Percentiles rank a stretch among this genome's conserved stretches.
Evolutionary conservation across 2,113 vertebrate species (phyloP).

Genomic region (Balaenoptera acutorostrata): DNA sequence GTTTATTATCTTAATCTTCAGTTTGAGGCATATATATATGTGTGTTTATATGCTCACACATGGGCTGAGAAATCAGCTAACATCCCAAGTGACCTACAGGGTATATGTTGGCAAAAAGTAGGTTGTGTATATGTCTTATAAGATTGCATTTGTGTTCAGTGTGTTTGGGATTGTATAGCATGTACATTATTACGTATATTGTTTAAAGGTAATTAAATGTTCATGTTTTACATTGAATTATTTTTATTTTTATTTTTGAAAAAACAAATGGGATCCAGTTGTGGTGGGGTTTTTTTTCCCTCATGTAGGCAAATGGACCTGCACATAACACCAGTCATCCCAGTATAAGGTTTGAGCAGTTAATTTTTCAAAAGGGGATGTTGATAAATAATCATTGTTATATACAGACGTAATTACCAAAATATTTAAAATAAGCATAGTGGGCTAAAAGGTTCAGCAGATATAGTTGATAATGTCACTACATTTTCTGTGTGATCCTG

Average conservation of each 20-base stretch:
- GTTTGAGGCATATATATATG: not conserved
- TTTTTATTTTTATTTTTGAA: slow-evolving; percentile 28
- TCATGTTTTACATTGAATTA: slow-evolving; percentile 63
- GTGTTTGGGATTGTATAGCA: slow-evolving; percentile 55
- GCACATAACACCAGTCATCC: not conserved
- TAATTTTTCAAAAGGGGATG: not conserved
- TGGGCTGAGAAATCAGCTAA: slow-evolving; percentile 24
- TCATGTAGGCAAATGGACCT: not conserved
- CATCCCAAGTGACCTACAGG: slow-evolving; percentile 18
- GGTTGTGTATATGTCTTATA: slow-evolving; percentile 62
- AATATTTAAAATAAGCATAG: not conserved
- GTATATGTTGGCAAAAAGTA: slow-evolving; percentile 34
- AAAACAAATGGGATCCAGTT: not conserved
- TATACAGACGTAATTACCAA: not conserved
- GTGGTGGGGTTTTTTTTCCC: not conserved
- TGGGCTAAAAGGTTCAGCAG: not conserved
- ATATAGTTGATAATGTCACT: not conserved
- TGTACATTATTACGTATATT: slow-evolving; percentile 72
- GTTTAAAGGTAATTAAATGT: slow-evolving; percentile 71
- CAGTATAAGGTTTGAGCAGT: not conserved
- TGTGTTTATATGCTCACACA: not conserved
- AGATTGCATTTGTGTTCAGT: slow-evolving; percentile 44
- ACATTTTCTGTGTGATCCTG: not conserved
- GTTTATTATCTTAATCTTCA: slow-evolving; percentile 43
- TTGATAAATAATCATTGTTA: not conserved